Evolutionary conservation across 2,113 vertebrate genomes (phyloP).

Genomic region (Leptocoma aspasia): DNA sequence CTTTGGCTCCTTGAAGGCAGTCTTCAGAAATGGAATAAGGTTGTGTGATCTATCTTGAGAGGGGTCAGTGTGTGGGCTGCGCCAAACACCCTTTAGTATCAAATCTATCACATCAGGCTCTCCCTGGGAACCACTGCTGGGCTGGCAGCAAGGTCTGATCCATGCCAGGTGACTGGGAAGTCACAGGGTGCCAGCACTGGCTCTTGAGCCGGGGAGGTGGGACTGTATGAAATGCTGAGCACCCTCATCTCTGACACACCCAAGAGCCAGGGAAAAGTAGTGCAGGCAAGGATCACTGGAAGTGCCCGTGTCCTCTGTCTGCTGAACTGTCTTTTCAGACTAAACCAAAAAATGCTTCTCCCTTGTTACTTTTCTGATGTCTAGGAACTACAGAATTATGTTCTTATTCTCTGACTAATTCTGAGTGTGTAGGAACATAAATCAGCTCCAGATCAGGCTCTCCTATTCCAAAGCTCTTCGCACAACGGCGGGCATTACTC

Average conservation of each 20-base stretch:
- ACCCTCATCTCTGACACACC: neutral
- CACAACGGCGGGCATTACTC: neutral
- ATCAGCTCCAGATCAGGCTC: neutral
- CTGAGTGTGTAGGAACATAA: neutral
- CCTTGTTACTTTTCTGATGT: neutral
- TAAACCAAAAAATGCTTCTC: neutral
- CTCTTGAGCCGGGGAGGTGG: neutral
- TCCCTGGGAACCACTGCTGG: neutral
- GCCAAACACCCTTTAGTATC: neutral
- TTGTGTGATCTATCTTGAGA: neutral
- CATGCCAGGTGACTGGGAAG: neutral
- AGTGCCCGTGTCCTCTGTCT: neutral
- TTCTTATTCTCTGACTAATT: neutral
- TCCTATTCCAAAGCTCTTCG: neutral
- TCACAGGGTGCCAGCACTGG: neutral
- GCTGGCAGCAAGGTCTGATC: neutral
- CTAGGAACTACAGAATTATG: neutral
- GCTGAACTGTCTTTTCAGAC: neutral
- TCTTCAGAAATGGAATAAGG: neutral
- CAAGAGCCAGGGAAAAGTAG: neutral
- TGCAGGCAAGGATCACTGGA: neutral
- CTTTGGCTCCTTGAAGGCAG: neutral
- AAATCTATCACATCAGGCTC: neutral
- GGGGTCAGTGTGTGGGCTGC: neutral
- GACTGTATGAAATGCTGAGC: neutral